phyloP scores from a whole-genome alignment of 1,140 invertebrate genomes.

The Euschistus heros region DNA sequence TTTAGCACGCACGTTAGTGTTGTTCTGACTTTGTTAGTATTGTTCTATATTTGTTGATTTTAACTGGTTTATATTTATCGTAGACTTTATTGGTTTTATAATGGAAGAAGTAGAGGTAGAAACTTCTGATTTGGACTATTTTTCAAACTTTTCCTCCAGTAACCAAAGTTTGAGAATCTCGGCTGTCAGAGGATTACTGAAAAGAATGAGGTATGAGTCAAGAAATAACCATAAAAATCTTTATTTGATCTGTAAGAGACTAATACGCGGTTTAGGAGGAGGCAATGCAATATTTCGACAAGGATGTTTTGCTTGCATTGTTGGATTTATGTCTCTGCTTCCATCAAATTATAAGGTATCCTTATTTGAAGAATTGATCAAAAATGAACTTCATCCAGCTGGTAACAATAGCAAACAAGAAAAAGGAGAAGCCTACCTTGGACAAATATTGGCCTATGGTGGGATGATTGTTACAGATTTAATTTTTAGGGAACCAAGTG shows the following conservation, averaged over 20 bases:
- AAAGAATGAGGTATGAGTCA: neutral
- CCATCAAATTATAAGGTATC: neutral
- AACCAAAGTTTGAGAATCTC: neutral
- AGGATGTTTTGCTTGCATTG: neutral
- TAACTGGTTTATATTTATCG: no score
- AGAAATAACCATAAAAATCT: neutral
- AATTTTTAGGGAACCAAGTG: neutral
- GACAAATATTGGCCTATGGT: constrained; percentile 7
- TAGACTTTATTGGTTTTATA: no score
- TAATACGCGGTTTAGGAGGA: neutral
- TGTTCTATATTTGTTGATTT: no score
- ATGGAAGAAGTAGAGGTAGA: no score
- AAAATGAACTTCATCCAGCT: neutral
- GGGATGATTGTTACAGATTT: neutral
- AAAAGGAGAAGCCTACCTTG: constrained; percentile 8
- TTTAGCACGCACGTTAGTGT: no score
- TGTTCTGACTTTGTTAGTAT: no score
- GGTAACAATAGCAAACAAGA: constrained; percentile 1
- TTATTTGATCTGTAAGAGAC: constrained; percentile 9
- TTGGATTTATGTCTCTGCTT: neutral
- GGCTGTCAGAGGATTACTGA: neutral
- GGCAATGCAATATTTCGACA: neutral
- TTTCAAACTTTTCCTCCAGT: neutral
- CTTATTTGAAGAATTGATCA: neutral
- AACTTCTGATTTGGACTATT: constrained; percentile 8